Percentiles rank a stretch among this genome's conserved stretches.
These are phyloP conservation scores for Hypsibius dujardini DNA, from an alignment of 1,140 invertebrate genomes.

Conservation along the genomic window DNA sequence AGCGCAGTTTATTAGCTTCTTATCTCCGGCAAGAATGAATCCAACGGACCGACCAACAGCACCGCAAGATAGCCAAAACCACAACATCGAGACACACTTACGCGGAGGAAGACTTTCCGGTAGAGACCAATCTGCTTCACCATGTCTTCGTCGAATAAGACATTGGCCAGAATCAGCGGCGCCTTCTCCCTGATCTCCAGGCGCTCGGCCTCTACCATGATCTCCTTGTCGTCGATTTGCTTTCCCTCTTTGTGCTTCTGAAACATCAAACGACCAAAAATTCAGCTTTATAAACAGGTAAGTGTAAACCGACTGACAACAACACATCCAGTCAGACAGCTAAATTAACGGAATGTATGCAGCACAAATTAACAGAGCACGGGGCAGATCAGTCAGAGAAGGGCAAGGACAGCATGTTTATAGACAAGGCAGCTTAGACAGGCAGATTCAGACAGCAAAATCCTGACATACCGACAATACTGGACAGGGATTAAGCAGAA, in stretches of 20 bases:
- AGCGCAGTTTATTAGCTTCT: background rate
- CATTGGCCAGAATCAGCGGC: constrained; percentile 71
- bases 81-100: constrained; percentile 27
- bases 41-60: background rate
- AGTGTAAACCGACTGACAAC: no score
- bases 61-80: constrained; percentile 7
- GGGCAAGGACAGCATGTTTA: no score
- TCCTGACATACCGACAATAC: no score
- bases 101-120: constrained; percentile 37
- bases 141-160: constrained; percentile 70
- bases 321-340: no score
- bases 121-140: constrained; percentile 47
- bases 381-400: no score
- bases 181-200: constrained; percentile 87
- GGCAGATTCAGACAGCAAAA: no score
- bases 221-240: constrained; percentile 49
- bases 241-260: constrained; percentile 30
- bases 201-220: constrained; percentile 80
- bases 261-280: background rate
- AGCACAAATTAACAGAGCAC: no score
- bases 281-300: no score
- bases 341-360: no score
- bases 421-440: no score
- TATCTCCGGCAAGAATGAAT: no score
- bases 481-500: no score